Base-by-base conservation (phyloP, 2,797 vertebrate species). In the Dermochelys coriacea region DNA sequence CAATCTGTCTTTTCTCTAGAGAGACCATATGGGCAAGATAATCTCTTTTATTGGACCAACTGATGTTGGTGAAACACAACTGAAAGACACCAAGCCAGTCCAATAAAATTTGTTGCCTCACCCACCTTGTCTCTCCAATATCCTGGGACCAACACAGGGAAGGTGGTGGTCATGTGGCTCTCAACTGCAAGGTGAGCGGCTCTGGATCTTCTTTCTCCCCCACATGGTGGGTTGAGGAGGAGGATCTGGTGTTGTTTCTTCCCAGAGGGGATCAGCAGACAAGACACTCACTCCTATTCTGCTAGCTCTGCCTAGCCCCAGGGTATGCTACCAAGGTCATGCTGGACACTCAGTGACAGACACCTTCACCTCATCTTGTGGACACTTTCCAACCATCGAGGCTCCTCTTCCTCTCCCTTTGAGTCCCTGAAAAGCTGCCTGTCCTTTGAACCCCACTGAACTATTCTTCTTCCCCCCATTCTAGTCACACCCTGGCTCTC, bases 401-500 rank as follows among this genome's bases (percentile, higher is more conserved):
- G 54, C 51, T 41, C 16, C 34, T 87, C 37, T 37, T 64, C 9
- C 80, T 68, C 55, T 88, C 34, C 64, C 75, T 41, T 50, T 79
- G 4, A 4, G 75, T 16, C 8, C 77, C 23, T 16, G 3, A 18
- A 19, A 25, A 8, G 16, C 21, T 37, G 47, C 25, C 9, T 23
- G 57, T 50, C 34, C 50, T 54, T 2, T 12, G 80, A 93, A 82
- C 31, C 18, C 84, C 45, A 49, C 68, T 8, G 87, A 86, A 74
- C 82, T 51, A 97, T 93, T 97, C 85, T 95, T 95, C 92, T 95
- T 84, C 61, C 81, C 37, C 77, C 50, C 52, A 29, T 95, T 96
- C 96, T 1, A 55, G 96, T 52, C 95, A 92, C 91, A 94, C 92
- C 86, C 91, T 82, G 94, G 85, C 91, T 92, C 89, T 94, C 91